phyloP scores from a whole-genome alignment of 2,113 vertebrate genomes.

The Triplophysa siluroides region DNA sequence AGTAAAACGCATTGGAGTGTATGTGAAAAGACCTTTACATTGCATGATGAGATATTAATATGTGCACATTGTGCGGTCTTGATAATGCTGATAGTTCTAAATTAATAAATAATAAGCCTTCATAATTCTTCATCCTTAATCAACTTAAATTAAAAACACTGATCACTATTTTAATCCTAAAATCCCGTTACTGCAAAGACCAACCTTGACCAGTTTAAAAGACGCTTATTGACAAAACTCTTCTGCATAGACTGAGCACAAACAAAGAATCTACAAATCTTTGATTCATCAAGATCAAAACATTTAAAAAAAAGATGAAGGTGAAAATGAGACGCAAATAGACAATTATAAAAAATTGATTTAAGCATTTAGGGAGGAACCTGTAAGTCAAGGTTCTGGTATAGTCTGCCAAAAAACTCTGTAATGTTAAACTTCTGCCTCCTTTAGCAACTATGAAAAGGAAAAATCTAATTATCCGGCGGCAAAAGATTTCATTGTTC shows the following conservation, averaged over 20 bases:
- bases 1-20: no score
- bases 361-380: not conserved
- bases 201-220: not conserved
- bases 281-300: slow-evolving; percentile 21
- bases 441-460: slow-evolving; percentile 44
- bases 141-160: not conserved
- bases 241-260: not conserved
- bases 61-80: no score
- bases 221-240: not conserved
- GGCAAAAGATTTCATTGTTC: slow-evolving; percentile 76
- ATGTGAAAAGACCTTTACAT: no score
- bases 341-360: slow-evolving; percentile 18
- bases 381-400: slow-evolving; percentile 58
- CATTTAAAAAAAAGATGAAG: slow-evolving; percentile 60
- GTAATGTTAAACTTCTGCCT: slow-evolving; percentile 25
- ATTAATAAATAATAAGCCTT: no score
- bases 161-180: not conserved
- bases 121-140: not conserved
- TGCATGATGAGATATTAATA: no score
- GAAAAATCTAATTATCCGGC: slow-evolving; percentile 74
- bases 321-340: slow-evolving; percentile 48
- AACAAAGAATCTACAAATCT: not conserved
- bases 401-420: slow-evolving; percentile 59
- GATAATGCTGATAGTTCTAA: no score
- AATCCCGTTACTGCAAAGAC: not conserved